Base-by-base conservation (phyloP, 1,140 invertebrate species). In the Listronotus oregonensis region DNA sequence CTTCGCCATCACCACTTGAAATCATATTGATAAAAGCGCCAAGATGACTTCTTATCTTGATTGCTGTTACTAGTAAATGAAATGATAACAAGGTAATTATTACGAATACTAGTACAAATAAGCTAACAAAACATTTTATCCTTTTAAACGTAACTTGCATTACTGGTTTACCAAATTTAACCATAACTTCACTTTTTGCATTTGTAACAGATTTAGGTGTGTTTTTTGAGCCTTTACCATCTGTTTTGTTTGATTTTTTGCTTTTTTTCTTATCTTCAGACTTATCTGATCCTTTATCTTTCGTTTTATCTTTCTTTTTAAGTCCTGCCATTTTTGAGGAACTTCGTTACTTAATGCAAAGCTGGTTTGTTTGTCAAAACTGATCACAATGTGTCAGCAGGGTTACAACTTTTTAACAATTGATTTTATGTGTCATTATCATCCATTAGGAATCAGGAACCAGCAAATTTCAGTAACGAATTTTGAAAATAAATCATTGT, bases 21-120 rank as follows among this genome's bases (percentile, higher is more conserved):
- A 77, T 66, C 65, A 78, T 73, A 44, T 77, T 70, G 11, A 78
- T 69, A 42, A 70, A 76, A 34, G 73, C 59, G 3, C 75, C 75
- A n/a, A 78, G 47, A 43, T 71, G 69, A 3, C 14, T 59, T 59
- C 67, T 66, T 3, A 75, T 75, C 21, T 70, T 46, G 11, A 74
- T 57, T 4, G 73, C 64, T 7, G 69, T 66, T 18, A 55, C 14
- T 14, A 76, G 65, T 9, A 73, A 49, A 37, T 72, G 57, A 6
- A 66, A 17, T 0, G 67, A 67, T n/a, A 70, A 70, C 11, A 72
- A 32, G 1, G 69, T 46, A 44, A 61, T 64, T 15, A 64, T 17
- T 27, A 57, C 10, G 6, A 63, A 15, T 14, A 57, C 10, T 8
- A 66, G 10, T 11, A 67, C 18, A 7, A 54, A 56, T 12, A 68